phyloP scores from a whole-genome alignment of 2,113 vertebrate species.

The Vidua chalybeata region DNA sequence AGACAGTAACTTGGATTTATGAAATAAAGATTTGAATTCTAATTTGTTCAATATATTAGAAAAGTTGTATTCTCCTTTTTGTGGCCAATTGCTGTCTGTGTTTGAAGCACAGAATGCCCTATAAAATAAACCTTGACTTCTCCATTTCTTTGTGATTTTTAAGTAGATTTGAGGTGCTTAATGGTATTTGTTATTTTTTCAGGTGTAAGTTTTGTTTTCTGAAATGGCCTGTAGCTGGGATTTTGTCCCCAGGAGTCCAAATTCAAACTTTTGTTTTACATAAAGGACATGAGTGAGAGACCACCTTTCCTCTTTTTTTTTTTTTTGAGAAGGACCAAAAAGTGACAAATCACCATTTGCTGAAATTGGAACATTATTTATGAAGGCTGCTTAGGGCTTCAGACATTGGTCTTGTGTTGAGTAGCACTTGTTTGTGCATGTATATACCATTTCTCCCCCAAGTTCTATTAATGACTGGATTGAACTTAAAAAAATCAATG shows the following conservation, averaged over 20 bases:
- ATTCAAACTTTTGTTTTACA: background rate
- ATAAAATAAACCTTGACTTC: background rate
- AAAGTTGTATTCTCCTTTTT: background rate
- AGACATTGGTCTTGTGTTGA: background rate
- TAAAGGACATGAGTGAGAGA: background rate
- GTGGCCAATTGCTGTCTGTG: background rate
- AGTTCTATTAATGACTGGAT: background rate
- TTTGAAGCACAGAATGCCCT: background rate
- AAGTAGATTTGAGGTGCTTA: background rate
- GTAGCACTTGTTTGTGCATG: background rate
- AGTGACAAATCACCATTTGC: background rate
- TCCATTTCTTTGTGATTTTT: background rate
- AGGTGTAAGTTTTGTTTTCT: background rate
- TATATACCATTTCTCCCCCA: background rate
- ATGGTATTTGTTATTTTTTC: background rate
- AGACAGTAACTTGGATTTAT: background rate
- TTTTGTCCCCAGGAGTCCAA: background rate
- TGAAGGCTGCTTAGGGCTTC: background rate
- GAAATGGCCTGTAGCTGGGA: background rate
- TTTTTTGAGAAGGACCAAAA: background rate
- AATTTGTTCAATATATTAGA: background rate
- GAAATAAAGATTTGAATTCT: constrained; percentile 30
- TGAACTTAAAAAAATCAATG: background rate
- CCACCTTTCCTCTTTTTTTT: no score
- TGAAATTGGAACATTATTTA: background rate